Evolutionary conservation across 2,113 vertebrate species (phyloP).

Genomic region (Neodon shergylaensis): DNA sequence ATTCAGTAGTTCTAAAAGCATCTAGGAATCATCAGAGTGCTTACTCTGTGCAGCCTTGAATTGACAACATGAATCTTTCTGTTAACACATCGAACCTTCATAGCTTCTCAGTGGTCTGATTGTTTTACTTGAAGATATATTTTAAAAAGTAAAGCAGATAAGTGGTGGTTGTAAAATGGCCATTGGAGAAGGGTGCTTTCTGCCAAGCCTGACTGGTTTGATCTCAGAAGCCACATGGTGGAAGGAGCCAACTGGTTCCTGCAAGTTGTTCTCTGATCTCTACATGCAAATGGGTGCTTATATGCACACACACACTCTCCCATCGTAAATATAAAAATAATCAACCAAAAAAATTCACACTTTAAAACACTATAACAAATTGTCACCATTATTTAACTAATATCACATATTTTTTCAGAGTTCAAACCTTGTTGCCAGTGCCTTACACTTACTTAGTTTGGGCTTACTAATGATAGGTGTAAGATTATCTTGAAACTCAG

Average conservation of each 20-base stretch:
- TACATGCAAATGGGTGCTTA: not conserved
- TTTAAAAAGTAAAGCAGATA: not conserved
- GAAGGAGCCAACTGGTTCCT: not conserved
- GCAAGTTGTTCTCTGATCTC: not conserved
- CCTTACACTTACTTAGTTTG: slow-evolving; percentile 32
- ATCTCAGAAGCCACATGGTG: not conserved
- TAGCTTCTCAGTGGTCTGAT: not conserved
- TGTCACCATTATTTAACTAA: slow-evolving; percentile 24
- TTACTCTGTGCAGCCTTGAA: slow-evolving; percentile 14
- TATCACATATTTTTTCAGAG: slow-evolving; percentile 4
- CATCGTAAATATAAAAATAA: not conserved
- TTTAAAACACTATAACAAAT: slow-evolving; percentile 43
- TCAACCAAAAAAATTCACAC: not conserved
- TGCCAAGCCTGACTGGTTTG: not conserved
- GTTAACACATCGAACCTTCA: slow-evolving; percentile 29
- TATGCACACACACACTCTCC: not conserved
- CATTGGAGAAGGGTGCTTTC: not conserved
- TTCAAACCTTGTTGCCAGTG: not conserved
- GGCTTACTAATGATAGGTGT: slow-evolving; percentile 38
- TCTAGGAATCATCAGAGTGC: not conserved
- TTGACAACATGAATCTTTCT: not conserved
- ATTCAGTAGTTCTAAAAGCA: not conserved
- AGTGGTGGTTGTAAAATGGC: not conserved
- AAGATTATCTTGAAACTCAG: slow-evolving; percentile 14
- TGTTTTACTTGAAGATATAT: not conserved